These are phyloP conservation scores for Heteronetta atricapilla DNA, from an alignment of 2,113 vertebrate genomes.

Conservation along the genomic window DNA sequence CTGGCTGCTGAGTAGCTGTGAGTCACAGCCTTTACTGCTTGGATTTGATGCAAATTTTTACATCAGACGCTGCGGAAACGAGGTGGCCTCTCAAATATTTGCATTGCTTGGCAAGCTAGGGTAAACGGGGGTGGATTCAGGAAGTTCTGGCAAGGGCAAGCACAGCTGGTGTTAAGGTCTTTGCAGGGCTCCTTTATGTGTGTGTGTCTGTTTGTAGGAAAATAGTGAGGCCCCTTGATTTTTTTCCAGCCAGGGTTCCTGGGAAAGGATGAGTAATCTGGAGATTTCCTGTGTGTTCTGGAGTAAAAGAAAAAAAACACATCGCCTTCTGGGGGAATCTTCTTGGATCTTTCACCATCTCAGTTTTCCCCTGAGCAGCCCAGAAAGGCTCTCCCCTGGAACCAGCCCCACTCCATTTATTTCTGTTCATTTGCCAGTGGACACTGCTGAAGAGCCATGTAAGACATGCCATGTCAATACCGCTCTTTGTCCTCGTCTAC, in stretches of 20 bases:
- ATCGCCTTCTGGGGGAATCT: not conserved
- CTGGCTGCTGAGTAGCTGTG: constrained; percentile 54
- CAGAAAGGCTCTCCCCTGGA: not conserved
- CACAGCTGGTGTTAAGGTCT: constrained; percentile 64
- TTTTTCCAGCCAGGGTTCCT: constrained; percentile 65
- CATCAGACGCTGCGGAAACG: constrained; percentile 43
- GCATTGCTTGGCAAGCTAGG: constrained; percentile 64
- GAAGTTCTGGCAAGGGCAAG: constrained; percentile 61
- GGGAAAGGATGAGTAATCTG: constrained; percentile 64
- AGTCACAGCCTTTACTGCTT: constrained; percentile 56
- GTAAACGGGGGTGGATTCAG: constrained; percentile 57
- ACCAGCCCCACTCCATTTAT: not conserved
- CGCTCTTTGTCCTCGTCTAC: not conserved
- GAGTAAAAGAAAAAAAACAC: not conserved
- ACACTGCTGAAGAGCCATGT: not conserved
- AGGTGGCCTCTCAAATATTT: constrained; percentile 63
- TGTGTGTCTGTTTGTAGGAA: constrained; percentile 21
- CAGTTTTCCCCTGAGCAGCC: not conserved
- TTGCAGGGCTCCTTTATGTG: constrained; percentile 52
- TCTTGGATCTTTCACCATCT: not conserved
- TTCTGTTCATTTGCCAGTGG: not conserved
- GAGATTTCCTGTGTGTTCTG: constrained; percentile 64
- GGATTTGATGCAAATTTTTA: constrained; percentile 56
- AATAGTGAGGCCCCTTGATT: constrained; percentile 41
- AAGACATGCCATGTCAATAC: not conserved